These are phyloP conservation scores for Chymomyza caudatula DNA, from an alignment of 2,888 invertebrate species.

Conservation along the genomic window DNA sequence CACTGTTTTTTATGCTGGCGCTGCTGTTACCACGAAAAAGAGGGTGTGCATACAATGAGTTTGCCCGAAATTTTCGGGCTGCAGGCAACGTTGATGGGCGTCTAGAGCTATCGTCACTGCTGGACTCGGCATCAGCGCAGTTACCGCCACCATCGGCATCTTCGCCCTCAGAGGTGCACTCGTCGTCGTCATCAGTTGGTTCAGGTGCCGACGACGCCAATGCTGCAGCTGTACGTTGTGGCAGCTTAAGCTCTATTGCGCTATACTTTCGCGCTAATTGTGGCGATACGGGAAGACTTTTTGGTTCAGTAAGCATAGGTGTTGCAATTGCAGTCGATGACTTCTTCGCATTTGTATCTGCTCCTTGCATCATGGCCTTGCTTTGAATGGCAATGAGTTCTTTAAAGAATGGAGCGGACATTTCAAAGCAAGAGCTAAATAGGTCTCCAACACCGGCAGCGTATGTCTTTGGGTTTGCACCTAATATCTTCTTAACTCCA, in stretches of 20 bases:
- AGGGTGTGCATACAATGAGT: conserved; percentile 82
- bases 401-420: conserved; percentile 84
- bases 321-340: conserved; percentile 3
- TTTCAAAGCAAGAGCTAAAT: conserved; percentile 88
- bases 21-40: conserved; percentile 76
- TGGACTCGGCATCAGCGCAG: conserved; percentile 76
- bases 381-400: conserved; percentile 75
- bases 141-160: conserved; percentile 77
- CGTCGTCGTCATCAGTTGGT: conserved; percentile 63
- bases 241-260: conserved; percentile 72
- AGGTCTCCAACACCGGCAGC: conserved; percentile 80
- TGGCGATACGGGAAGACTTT: conserved; percentile 80
- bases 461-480: conserved; percentile 80
- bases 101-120: conserved; percentile 74
- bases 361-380: conserved; percentile 35
- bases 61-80: conserved; percentile 79
- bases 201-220: conserved; percentile 23
- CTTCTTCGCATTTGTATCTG: conserved; percentile 3
- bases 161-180: conserved; percentile 70
- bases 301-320: conserved; percentile 72
- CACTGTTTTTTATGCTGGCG: conserved; percentile 42
- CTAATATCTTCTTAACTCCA: conserved; percentile 90
- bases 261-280: conserved; percentile 78
- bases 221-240: conserved; percentile 44
- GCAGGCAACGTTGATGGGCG: conserved; percentile 59